Conservation (phyloP, 2,888 invertebrate genomes). For the Isotomurus palustris region DNA sequence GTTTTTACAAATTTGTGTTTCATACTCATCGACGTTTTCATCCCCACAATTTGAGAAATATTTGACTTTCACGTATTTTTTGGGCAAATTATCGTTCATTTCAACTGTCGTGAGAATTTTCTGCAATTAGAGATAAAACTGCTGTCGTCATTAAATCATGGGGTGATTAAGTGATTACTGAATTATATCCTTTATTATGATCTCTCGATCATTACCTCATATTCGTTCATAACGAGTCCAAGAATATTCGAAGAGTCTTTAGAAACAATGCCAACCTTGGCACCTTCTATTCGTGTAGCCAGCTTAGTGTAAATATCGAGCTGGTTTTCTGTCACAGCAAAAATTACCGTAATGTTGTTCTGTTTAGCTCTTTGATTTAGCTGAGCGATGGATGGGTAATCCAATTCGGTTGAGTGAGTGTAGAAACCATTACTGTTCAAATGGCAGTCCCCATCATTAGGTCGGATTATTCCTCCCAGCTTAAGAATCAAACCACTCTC, state of each 20-base stretch:
- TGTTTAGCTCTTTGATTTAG: slow-evolving; percentile 68
- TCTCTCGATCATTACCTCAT: slow-evolving; percentile 60
- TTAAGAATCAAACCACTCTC: slow-evolving; percentile 49
- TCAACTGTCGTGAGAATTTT: slow-evolving; percentile 22
- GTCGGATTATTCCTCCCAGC: slow-evolving; percentile 85
- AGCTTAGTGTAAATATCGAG: slow-evolving; percentile 76
- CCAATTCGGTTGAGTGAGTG: slow-evolving; percentile 76
- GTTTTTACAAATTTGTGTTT: slow-evolving; percentile 15
- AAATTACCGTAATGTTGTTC: slow-evolving; percentile 92
- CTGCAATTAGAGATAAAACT: slow-evolving; percentile 8
- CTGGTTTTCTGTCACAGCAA: slow-evolving; percentile 87
- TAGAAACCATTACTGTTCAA: slow-evolving; percentile 67
- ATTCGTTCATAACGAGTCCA: slow-evolving; percentile 85
- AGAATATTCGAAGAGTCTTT: slow-evolving; percentile 95
- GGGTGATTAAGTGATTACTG: too few species aligned
- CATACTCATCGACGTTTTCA: not conserved
- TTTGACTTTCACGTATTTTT: slow-evolving; percentile 20
- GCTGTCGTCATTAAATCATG: too few species aligned
- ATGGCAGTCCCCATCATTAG: slow-evolving; percentile 89
- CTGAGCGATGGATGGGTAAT: slow-evolving; percentile 97
- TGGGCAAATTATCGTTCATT: slow-evolving; percentile 22
- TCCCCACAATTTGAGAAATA: slow-evolving; percentile 23
- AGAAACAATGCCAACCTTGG: slow-evolving; percentile 80
- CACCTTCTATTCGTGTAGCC: slow-evolving; percentile 82
- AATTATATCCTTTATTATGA: too few species aligned